Conservation (phyloP, 2,888 invertebrate species). For the Pecten maximus region DNA sequence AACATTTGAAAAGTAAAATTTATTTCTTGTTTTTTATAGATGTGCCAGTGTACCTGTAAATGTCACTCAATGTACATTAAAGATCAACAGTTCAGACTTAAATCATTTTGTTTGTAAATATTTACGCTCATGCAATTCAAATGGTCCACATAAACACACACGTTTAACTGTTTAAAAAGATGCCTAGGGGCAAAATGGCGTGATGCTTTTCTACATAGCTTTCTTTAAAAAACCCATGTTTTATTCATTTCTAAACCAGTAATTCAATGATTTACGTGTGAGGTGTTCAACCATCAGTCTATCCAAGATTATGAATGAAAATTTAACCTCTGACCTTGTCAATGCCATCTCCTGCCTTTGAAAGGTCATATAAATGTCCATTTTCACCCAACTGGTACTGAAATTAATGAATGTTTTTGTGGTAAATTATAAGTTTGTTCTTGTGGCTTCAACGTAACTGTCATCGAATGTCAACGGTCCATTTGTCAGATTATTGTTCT, state of each 20-base stretch:
- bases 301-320: constrained; percentile 2
- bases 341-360: background rate
- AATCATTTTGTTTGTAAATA: constrained; percentile 28
- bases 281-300: background rate
- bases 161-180: background rate
- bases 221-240: background rate
- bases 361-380: background rate
- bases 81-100: constrained; percentile 15
- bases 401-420: constrained; percentile 15
- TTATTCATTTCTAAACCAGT: background rate
- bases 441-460: background rate
- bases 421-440: background rate
- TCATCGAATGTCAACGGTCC: background rate
- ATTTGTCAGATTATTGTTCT: background rate
- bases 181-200: background rate
- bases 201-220: background rate
- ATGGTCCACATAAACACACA: background rate
- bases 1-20: background rate
- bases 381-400: background rate
- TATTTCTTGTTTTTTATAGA: background rate
- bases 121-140: constrained; percentile 24
- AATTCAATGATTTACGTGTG: background rate
- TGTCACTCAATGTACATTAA: background rate
- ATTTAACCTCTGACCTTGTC: background rate
- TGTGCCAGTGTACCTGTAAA: background rate